Conservation (phyloP, 2,113 vertebrate genomes). For the Myiagra hebetior region DNA sequence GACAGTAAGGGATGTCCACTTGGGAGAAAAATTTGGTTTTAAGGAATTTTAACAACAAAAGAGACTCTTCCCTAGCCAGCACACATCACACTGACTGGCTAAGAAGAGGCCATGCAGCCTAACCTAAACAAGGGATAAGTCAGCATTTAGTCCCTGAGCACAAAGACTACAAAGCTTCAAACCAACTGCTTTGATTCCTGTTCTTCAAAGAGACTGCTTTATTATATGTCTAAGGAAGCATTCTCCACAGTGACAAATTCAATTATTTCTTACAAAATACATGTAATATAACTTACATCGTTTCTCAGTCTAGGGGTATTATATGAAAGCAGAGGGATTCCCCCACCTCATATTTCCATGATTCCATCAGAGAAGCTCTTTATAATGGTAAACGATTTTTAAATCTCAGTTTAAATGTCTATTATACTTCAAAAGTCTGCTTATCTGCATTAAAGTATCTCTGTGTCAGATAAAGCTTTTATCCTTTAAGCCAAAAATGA, state of each 20-base stretch:
- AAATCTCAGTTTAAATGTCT: background rate
- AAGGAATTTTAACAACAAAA: background rate
- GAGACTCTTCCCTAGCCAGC: background rate
- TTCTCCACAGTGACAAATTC: background rate
- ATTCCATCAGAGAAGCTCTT: background rate
- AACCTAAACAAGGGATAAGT: background rate
- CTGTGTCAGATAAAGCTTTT: background rate
- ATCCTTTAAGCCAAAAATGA: background rate
- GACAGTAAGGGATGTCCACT: background rate
- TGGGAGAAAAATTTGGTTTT: background rate
- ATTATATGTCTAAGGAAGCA: background rate
- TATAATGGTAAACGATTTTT: background rate
- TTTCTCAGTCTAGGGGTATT: background rate
- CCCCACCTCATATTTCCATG: fast-evolving
- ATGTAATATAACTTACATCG: background rate
- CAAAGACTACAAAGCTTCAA: background rate
- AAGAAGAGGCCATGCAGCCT: background rate
- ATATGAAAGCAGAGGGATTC: background rate
- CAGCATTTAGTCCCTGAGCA: background rate
- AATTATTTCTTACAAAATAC: background rate
- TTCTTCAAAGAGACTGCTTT: background rate
- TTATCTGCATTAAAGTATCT: background rate
- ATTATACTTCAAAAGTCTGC: background rate
- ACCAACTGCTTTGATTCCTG: background rate
- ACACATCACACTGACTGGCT: background rate